Conservation (phyloP, 2,113 vertebrate genomes). For the Clarias batrachus region DNA sequence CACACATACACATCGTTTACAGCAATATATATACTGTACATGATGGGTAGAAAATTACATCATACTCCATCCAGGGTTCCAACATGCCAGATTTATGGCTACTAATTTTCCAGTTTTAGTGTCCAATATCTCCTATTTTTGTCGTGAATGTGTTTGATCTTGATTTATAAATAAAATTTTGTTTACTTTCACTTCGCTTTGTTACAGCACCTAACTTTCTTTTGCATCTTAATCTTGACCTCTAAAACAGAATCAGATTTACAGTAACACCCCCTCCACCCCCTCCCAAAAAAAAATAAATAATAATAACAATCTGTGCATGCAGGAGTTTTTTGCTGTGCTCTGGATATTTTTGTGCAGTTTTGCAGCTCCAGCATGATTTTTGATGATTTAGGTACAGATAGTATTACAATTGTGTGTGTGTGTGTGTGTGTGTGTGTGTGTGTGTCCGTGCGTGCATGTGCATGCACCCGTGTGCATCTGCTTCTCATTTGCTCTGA, state of each 20-base stretch:
- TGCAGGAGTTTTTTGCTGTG: slow-evolving; percentile 4
- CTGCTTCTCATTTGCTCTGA: slow-evolving; percentile 45
- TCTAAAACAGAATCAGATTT: not conserved
- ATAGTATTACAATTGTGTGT: slow-evolving; percentile 27
- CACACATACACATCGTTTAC: not conserved
- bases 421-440: slow-evolving; percentile 28
- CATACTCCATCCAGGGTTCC: not conserved
- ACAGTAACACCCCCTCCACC: not conserved
- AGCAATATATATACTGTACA: not conserved
- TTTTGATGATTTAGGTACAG: slow-evolving; percentile 37
- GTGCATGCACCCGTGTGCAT: slow-evolving; percentile 18
- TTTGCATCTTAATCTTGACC: not conserved
- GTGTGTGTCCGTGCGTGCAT: slow-evolving; percentile 8
- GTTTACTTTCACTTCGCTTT: not conserved
- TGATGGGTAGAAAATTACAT: not conserved
- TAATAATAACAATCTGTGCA: not conserved
- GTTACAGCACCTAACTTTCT: not conserved
- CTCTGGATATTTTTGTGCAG: slow-evolving; percentile 15
- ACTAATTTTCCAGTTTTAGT: not conserved
- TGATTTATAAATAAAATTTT: not conserved
- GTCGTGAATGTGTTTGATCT: not conserved
- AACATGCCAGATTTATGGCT: not conserved
- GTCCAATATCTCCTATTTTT: not conserved
- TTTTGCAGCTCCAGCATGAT: slow-evolving; percentile 31
- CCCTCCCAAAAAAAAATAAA: not conserved